A percentile compares a stretch with the other conserved stretches of the same genome.
Conservation (phyloP, 2,797 vertebrate genomes). For the Vultur gryphus region DNA sequence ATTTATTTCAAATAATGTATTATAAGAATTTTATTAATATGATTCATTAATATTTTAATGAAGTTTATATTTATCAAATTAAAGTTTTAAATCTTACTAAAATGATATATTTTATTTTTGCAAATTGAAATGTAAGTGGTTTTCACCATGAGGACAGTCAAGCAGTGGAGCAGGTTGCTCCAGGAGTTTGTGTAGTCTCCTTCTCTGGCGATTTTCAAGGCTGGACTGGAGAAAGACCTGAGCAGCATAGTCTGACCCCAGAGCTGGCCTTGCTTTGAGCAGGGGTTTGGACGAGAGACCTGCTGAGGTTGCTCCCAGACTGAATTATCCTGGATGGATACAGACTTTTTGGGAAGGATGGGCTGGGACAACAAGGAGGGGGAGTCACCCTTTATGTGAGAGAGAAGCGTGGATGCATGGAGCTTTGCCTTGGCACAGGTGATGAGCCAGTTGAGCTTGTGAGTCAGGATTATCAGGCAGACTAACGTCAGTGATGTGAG, state of each 20-base stretch:
- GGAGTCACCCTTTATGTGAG: not conserved
- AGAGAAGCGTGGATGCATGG: accelerated
- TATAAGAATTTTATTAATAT: not conserved
- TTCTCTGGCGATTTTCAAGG: not conserved
- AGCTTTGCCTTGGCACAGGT: not conserved
- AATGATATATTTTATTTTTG: not conserved
- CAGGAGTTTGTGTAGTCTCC: not conserved
- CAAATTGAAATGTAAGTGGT: not conserved
- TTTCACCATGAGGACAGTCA: not conserved
- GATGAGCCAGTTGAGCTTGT: not conserved
- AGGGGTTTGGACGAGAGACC: not conserved
- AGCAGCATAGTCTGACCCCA: not conserved
- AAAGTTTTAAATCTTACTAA: not conserved
- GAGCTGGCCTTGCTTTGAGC: not conserved
- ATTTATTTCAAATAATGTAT: not conserved
- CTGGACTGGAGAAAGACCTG: not conserved
- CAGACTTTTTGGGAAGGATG: not conserved
- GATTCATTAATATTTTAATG: not conserved
- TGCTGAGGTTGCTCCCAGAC: not conserved
- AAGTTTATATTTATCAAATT: not conserved
- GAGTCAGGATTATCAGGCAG: not conserved
- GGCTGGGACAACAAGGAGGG: not conserved
- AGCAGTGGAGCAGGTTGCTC: not conserved
- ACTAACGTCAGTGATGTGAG: no score
- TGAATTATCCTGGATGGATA: not conserved